These are phyloP conservation scores for Acrocyrtus sp. DNA, from an alignment of 2,888 invertebrate genomes.

Conservation along the genomic window DNA sequence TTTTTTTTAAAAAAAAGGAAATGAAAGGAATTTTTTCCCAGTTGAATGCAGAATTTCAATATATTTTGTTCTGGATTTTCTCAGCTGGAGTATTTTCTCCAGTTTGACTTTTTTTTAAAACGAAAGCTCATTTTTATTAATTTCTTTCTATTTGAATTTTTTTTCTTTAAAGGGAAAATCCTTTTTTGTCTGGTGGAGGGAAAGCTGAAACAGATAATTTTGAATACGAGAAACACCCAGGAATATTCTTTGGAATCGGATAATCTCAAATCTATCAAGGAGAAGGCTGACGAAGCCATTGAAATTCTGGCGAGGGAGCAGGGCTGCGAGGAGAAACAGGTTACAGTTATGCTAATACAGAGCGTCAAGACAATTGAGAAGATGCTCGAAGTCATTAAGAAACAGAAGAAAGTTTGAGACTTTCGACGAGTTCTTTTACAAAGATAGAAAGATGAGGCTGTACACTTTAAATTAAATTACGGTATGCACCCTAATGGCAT, in stretches of 20 bases:
- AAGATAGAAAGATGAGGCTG: too few relatives aligned
- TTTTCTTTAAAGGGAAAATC: conserved; percentile 51
- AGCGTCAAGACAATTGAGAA: conserved; percentile 33
- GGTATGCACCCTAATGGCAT: too few relatives aligned
- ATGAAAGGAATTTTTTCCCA: background rate
- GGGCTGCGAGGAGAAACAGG: conserved; percentile 36
- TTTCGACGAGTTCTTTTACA: too few relatives aligned
- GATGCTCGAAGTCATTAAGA: conserved; percentile 37
- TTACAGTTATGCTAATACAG: conserved; percentile 34
- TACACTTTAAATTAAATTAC: too few relatives aligned
- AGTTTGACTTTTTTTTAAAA: too few relatives aligned
- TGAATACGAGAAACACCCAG: conserved; percentile 19
- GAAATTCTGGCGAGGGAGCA: conserved; percentile 32
- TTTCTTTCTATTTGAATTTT: background rate
- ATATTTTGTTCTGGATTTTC: background rate
- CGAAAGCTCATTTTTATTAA: background rate
- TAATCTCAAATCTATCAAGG: conserved; percentile 26
- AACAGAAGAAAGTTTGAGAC: conserved; percentile 16
- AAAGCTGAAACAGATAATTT: conserved; percentile 48
- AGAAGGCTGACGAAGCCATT: conserved; percentile 39
- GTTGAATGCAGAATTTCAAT: background rate
- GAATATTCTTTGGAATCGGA: conserved; percentile 37
- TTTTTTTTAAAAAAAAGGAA: background rate
- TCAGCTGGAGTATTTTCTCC: background rate
- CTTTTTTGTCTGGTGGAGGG: conserved; percentile 58